Conservation (phyloP, 1,140 invertebrate genomes). For the Drosophila erecta region DNA sequence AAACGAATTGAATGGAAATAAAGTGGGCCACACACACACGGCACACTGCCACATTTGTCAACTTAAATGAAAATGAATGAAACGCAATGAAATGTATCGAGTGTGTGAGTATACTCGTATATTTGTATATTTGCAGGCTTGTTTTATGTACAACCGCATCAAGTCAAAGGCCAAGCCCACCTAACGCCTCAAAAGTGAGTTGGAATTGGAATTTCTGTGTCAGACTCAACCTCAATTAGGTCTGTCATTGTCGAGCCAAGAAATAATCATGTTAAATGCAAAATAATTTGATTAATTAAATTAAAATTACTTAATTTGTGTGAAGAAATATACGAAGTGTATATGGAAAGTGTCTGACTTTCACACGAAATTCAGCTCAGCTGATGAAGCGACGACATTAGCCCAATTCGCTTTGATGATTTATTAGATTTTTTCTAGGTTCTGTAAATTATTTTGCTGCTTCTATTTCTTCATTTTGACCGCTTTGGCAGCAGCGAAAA, state of each 20-base stretch:
- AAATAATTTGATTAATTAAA: slow-evolving; percentile 68
- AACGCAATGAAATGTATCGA: slow-evolving; percentile 59
- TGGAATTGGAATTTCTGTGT: slow-evolving; percentile 39
- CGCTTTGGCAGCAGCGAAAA: slow-evolving; percentile 49
- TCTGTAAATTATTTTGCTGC: slow-evolving; percentile 69
- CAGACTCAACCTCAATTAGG: slow-evolving; percentile 46
- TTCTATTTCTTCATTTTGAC: slow-evolving; percentile 22
- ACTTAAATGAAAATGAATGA: slow-evolving; percentile 78
- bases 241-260: slow-evolving; percentile 30
- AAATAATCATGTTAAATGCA: slow-evolving; percentile 55
- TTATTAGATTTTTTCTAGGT: slow-evolving; percentile 76
- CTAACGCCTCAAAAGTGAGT: slow-evolving; percentile 36
- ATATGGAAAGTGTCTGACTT: slow-evolving; percentile 40
- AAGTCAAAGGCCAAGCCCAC: slow-evolving; percentile 51
- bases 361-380: slow-evolving; percentile 54
- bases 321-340: slow-evolving; percentile 20
- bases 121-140: no score
- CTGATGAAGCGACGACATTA: slow-evolving; percentile 66
- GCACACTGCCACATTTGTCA: slow-evolving; percentile 71
- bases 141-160: slow-evolving; percentile 29
- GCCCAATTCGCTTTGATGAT: slow-evolving; percentile 75
- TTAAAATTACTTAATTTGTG: slow-evolving; percentile 72
- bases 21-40: slow-evolving; percentile 66
- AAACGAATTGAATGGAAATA: slow-evolving; percentile 74
- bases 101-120: slow-evolving; percentile 29